phyloP scores from a whole-genome alignment of 2,113 vertebrate species.

The Mus pahari region DNA sequence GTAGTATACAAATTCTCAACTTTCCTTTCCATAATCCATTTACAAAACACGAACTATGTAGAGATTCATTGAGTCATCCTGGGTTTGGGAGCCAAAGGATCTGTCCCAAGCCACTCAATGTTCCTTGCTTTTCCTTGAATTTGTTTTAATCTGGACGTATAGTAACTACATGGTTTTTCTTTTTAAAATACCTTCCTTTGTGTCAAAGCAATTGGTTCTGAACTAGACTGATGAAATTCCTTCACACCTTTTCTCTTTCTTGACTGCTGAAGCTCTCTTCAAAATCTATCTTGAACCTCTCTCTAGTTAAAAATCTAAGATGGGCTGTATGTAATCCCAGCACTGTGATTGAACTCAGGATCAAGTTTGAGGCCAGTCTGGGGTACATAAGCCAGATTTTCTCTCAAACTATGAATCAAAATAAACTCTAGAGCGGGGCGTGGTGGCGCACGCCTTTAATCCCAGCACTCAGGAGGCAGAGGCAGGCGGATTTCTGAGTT shows the following conservation, averaged over 20 bases:
- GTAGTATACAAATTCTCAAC: slow-evolving; percentile 39
- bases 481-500: too few relatives aligned
- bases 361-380: background rate
- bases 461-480: too few relatives aligned
- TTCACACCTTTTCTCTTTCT: background rate
- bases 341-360: background rate
- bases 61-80: background rate
- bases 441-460: too few relatives aligned
- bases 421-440: background rate
- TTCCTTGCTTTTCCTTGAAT: slow-evolving; percentile 13
- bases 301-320: background rate
- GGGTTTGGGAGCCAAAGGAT: background rate
- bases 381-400: background rate
- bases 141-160: background rate
- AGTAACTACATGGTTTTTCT: slow-evolving; percentile 31
- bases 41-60: background rate
- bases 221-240: slow-evolving; percentile 8
- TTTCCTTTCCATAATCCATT: background rate
- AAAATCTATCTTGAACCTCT: slow-evolving; percentile 18
- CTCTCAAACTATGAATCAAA: background rate
- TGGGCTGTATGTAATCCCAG: background rate
- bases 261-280: slow-evolving; percentile 26
- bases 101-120: background rate
- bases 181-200: slow-evolving; percentile 43
- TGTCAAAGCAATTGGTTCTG: slow-evolving; percentile 40